phyloP scores from a whole-genome alignment of 2,888 invertebrate species.

The Lasioglossum malachurum region DNA sequence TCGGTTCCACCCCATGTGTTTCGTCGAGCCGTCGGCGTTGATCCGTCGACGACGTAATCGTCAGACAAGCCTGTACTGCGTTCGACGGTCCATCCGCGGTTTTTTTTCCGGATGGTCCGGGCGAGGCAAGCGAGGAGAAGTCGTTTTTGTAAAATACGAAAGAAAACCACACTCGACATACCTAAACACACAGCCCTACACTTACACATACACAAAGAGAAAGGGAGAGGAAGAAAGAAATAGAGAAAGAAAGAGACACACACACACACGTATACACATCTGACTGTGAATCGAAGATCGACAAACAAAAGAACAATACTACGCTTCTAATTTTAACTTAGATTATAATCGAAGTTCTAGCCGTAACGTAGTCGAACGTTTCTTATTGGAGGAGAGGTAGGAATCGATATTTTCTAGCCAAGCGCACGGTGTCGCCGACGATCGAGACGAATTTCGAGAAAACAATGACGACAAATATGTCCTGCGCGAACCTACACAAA shows the following conservation, averaged over 20 bases:
- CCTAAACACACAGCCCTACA: not conserved
- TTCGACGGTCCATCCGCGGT: conserved; percentile 57
- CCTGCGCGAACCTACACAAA: not conserved
- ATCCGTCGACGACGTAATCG: conserved; percentile 38
- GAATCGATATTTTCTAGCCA: conserved; percentile 80
- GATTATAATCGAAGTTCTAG: conserved; percentile 80
- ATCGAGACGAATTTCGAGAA: conserved; percentile 34
- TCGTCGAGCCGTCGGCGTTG: conserved; percentile 59
- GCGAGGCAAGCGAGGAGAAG: conserved; percentile 72
- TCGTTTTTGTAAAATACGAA: conserved; percentile 67
- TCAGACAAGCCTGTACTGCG: conserved; percentile 62
- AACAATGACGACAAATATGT: not conserved
- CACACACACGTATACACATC: conserved; percentile 47
- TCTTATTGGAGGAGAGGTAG: conserved; percentile 74
- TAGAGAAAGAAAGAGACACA: not conserved
- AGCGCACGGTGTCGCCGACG: conserved; percentile 60
- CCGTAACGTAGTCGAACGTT: conserved; percentile 78
- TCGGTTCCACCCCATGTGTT: conserved; percentile 10
- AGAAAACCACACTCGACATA: not conserved
- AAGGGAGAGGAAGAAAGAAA: not conserved
- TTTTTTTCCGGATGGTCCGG: conserved; percentile 40
- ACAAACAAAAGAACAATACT: conserved; percentile 75
- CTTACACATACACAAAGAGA: not conserved
- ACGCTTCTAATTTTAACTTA: conserved; percentile 83
- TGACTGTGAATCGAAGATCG: conserved; percentile 75